Base-by-base conservation (phyloP, 2,888 invertebrate species). In the Cheilosia impressa region DNA sequence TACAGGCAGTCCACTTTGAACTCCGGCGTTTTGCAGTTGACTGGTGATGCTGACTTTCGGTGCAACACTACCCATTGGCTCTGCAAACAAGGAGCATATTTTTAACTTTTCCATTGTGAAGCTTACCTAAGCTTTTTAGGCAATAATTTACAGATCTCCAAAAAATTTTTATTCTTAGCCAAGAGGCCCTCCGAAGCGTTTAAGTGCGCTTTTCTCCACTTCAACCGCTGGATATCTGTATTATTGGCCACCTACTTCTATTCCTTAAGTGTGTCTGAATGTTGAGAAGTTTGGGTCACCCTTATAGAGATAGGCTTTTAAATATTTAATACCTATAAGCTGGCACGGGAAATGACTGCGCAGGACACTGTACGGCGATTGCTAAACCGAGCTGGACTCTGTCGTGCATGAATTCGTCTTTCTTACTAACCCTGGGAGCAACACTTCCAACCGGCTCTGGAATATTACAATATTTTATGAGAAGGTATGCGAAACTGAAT, bases 31-130 rank as follows among this genome's bases (percentile, higher is more conserved):
- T 0, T 90, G 91, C n/a, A 91, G 90, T 88, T 93, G 90, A 93
- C 96, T 95, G 91, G 94, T 92, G 45, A 95, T 94, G 75, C 96
- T 95, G 90, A 96, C 95, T 93, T 96, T 96, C 92, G 93, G 93
- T 1, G 91, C 90, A 31, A 94, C 93, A 82, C 93, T 93, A 76
- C 93, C 93, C 78, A 93, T 92, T 13, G 93, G 93, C 90, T 93
- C 93, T 93, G 89, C 7, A 41, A 52, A 58, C 9, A 73, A 57
- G 57, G 17, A 65, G 4, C 9, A 15, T 1, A 2, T 4, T 6
- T 4, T 52, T 1, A 17, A 6, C 2, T 19, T 45, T 45, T 9
- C 17, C 5, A 7, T 6, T 17, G 17, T 7, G 45, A 27, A 27
- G n/a, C n/a, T 24, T 10, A 9, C 10, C 19, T 4, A 10, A 0